Evolutionary conservation across 1,140 invertebrate species (phyloP), one percentile per base, ranked within the genome.

Genomic region (Polyergus mexicanus): DNA sequence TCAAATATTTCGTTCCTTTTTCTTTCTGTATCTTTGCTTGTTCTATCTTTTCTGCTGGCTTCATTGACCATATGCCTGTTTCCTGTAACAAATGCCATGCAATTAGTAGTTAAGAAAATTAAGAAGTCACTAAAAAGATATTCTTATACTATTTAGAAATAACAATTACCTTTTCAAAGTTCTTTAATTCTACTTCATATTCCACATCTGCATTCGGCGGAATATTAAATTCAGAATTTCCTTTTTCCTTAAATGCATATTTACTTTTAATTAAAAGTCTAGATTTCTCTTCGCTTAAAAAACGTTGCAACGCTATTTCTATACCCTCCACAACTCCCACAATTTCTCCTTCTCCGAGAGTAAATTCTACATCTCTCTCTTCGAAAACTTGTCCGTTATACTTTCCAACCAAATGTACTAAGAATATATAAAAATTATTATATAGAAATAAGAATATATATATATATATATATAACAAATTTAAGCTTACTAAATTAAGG

Each of bases 1-100:
- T 99, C 90, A 99, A 99, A 94, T 98, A 99, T 56, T 97, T 96
- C 0, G 98, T 99, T 69, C 98, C 99, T 94, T 98, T 99, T 69
- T 98, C 97, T 95, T 99, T 99, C 60, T 96, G 97, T 6, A 97
- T 95, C 93, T 97, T 97, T 0, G 98, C 97, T 90, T 98, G 97
- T 76, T 98, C 97, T 22, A 99, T 89, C 92, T 98, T 98, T 92
- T 99, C 97, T 7, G 96, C 92, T 19, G 94, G 95, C 83, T 98
- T 97, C 95, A 99, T 96, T 44, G 97, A 96, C 98, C 98, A 99
- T n/a, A 95, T 94, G 87, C 98, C 97, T 90, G 97, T 96, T 0
- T 95, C 94, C 96, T 97, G 78, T 80, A 51, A 89, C 44, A 32
- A 77, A 66, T 38, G 74, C 74, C 62, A 35, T 58, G 3, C 35